Percentiles rank a stretch among this genome's conserved stretches.
Conservation (phyloP, 2,888 invertebrate species). For the Xylocampa areola region DNA sequence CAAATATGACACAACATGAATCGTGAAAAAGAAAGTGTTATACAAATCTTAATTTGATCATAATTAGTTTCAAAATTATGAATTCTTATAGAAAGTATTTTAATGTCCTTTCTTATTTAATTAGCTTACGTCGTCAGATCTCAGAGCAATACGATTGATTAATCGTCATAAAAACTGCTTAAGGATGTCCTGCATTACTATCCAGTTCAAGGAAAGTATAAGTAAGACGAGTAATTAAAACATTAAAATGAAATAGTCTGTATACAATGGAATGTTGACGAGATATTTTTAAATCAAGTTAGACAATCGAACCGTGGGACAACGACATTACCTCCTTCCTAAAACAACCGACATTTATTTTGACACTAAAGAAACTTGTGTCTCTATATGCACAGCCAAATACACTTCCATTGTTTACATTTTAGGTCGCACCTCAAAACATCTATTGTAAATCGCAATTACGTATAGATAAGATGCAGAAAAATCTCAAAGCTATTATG, state of each 20-base stretch:
- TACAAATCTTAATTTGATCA: conserved; percentile 37
- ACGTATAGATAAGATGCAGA: conserved; percentile 57
- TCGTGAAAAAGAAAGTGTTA: conserved; percentile 37
- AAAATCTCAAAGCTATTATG: conserved; percentile 58
- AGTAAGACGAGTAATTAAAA: too few species aligned
- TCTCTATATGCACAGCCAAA: conserved; percentile 33
- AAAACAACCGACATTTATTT: conserved; percentile 5
- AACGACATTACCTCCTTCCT: conserved; percentile 18
- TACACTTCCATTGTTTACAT: conserved; percentile 56
- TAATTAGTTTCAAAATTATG: conserved; percentile 26
- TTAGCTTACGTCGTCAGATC: neutral
- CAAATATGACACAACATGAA: conserved; percentile 22
- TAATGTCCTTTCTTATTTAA: conserved; percentile 3
- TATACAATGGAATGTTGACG: too few species aligned
- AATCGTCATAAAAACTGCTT: too few species aligned
- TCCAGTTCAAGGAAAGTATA: too few species aligned
- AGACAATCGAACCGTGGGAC: conserved; percentile 30
- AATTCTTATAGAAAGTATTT: conserved; percentile 18
- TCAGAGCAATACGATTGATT: neutral
- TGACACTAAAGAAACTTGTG: conserved; percentile 19
- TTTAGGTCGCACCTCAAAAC: conserved; percentile 51
- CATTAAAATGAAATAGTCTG: too few species aligned
- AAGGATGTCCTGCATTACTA: too few species aligned
- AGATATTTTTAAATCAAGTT: too few species aligned
- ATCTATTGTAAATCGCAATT: conserved; percentile 66